Evolutionary conservation across 2,113 vertebrate genomes (phyloP).

Genomic region (Anser cygnoides): DNA sequence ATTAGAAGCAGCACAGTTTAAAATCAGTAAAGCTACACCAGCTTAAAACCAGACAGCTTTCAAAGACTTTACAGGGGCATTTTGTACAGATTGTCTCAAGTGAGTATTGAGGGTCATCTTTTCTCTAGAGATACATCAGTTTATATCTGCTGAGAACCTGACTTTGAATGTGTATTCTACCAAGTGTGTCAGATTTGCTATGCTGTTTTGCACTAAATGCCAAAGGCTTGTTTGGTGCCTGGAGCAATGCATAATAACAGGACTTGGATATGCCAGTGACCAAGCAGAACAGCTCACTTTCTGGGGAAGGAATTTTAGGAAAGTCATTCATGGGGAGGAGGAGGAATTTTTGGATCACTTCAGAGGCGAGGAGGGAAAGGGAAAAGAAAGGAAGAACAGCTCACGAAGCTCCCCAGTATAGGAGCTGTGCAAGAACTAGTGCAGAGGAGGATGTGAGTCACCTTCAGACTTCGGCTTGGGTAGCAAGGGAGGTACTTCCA

Average conservation of each 20-base stretch:
- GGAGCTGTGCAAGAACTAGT: not conserved
- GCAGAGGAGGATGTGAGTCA: slow-evolving; percentile 56
- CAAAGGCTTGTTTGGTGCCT: rapidly evolving
- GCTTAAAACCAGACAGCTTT: not conserved
- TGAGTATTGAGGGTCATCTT: not conserved
- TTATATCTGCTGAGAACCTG: not conserved
- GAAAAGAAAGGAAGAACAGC: not conserved
- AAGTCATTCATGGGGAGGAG: not conserved
- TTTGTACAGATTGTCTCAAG: not conserved
- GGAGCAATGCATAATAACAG: not conserved
- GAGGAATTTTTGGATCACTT: not conserved
- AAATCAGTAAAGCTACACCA: slow-evolving; percentile 1
- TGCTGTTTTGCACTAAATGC: not conserved
- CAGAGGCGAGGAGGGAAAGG: not conserved
- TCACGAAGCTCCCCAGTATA: not conserved
- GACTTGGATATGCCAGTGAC: not conserved
- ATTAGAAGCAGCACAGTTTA: slow-evolving; percentile 15
- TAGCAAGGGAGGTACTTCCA: not conserved
- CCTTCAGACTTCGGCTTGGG: slow-evolving; percentile 28
- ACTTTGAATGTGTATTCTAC: not conserved
- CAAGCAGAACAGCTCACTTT: not conserved
- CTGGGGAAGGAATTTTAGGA: not conserved
- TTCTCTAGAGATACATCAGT: not conserved
- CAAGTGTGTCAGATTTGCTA: not conserved
- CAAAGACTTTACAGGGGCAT: not conserved